Percentiles rank a stretch among this genome's conserved stretches.
Conservation (phyloP, 2,888 invertebrate genomes). For the Philaethria dido region DNA sequence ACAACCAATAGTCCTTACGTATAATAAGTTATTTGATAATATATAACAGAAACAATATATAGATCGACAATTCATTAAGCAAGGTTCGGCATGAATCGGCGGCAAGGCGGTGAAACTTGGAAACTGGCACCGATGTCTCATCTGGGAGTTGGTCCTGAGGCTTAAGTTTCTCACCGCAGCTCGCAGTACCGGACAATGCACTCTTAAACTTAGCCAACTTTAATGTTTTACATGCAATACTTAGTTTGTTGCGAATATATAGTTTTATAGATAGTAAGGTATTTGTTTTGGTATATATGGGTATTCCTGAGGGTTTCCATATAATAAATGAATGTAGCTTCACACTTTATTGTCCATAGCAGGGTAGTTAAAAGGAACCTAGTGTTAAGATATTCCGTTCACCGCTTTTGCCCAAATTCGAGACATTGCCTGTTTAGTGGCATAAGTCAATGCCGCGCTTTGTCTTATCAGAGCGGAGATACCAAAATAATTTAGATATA, state of each 20-base stretch:
- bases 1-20: too few relatives aligned
- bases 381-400: too few relatives aligned
- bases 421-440: too few relatives aligned
- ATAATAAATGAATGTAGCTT: too few relatives aligned
- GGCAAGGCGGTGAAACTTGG: conserved; percentile 13
- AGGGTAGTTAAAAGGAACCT: too few relatives aligned
- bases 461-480: too few relatives aligned
- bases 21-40: neutral
- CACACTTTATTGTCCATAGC: too few relatives aligned
- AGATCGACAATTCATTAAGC: conserved; percentile 18
- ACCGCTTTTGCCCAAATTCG: too few relatives aligned
- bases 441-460: too few relatives aligned
- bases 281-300: too few relatives aligned
- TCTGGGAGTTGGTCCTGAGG: conserved; percentile 12
- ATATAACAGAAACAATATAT: neutral
- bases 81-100: conserved; percentile 7
- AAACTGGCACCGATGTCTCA: conserved; percentile 23
- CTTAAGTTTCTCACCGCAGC: conserved; percentile 23
- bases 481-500: too few relatives aligned
- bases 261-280: neutral
- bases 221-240: conserved; percentile 20
- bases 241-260: neutral
- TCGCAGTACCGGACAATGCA: conserved; percentile 22
- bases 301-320: too few relatives aligned
- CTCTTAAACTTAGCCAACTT: conserved; percentile 23